Base-by-base conservation (phyloP, 2,888 invertebrate species). In the Agrochola lota region DNA sequence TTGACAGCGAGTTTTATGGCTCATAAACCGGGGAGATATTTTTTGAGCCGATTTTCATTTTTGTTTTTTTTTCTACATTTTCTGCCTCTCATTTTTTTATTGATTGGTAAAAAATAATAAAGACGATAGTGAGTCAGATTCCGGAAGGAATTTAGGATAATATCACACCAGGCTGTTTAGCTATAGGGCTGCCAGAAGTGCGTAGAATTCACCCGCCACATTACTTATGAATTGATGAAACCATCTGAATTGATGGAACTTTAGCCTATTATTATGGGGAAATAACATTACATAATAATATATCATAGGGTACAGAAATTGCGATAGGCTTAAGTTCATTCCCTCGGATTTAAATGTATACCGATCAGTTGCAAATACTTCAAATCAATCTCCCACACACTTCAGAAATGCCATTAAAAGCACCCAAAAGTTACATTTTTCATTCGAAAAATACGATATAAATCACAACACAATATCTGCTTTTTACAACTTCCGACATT, bases 1-100 rank as follows among this genome's bases (percentile, higher is more conserved):
- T 91, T 90, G 89, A 86, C 85, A 78, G 74, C 68, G 57, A 71
- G n/a, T 69, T 78, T 83, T 59, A 52, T 78, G 43, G 8, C 15
- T 17, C 20, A 17, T 69, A 17, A 40, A 35, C 17, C 7, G 17
- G 35, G 20, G 17, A 35, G 35, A 35, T 52, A 66, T 52, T 81
- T 75, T 43, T 40, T 64, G 12, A 82, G 49, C 0, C 12, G 23
- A 26, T 9, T 23, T 52, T 23, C 23, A 43, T 40, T 64, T 64
- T 64, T 64, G 49, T 75, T 78, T 64, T 52, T 64, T 82, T 77
- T 35, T n/a, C 1, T 15, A 9, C 6, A 15, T 55, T 55, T 35
- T 40, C 6, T 2, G 26, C 15, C 5, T 8, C 2, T n/a, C 1
- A 8, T 0, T 23, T 6, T 59, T 23, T 20, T 23, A 26, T 43